These are phyloP conservation scores for Apus apus DNA, from an alignment of 2,113 vertebrate genomes.

Conservation along the genomic window DNA sequence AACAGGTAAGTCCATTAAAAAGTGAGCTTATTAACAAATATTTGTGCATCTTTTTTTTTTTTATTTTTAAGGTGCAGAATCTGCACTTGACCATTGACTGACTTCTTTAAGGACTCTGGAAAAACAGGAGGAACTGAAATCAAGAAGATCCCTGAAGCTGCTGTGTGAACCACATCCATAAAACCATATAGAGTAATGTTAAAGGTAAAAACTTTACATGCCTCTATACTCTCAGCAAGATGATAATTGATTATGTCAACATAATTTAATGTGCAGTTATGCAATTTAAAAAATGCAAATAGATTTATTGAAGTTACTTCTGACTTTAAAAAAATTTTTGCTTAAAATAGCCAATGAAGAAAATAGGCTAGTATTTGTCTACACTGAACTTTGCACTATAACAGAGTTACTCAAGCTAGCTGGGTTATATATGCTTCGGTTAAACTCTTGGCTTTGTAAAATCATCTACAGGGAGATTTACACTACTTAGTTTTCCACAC, in stretches of 20 bases:
- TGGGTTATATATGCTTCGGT: not conserved
- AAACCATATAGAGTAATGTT: not conserved
- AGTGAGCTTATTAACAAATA: not conserved
- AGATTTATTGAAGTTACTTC: not conserved
- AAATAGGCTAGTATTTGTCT: not conserved
- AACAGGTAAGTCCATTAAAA: not conserved
- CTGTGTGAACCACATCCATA: not conserved
- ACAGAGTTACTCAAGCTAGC: not conserved
- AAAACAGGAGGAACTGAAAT: not conserved
- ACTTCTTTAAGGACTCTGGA: not conserved
- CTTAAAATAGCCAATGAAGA: not conserved
- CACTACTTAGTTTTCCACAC: not conserved
- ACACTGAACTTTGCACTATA: not conserved
- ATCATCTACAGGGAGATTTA: not conserved
- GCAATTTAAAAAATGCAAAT: not conserved
- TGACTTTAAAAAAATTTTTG: not conserved
- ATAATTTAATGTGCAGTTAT: not conserved
- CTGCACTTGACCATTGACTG: not conserved
- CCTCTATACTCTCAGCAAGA: not conserved
- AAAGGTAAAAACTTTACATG: not conserved
- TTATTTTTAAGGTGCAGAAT: not conserved
- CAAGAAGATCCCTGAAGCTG: not conserved
- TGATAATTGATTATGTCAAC: not conserved
- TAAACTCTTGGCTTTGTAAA: not conserved
- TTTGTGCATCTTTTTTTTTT: not conserved